Percentiles rank a stretch among this genome's conserved stretches.
Conservation (phyloP, 1,140 invertebrate species). For the Gryllus bimaculatus region DNA sequence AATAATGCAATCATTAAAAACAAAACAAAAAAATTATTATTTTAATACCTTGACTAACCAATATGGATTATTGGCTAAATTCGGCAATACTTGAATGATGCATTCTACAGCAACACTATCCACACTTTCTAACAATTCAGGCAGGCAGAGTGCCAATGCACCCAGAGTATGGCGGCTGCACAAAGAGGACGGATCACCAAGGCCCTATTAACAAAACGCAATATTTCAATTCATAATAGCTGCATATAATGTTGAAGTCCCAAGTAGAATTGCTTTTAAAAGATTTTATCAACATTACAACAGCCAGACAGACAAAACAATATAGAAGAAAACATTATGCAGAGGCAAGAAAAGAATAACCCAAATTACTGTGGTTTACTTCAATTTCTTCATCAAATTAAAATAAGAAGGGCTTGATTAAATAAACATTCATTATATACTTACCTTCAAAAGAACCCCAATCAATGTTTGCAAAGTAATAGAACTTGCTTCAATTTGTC, state of each 20-base stretch:
- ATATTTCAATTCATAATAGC: no score
- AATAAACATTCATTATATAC: background rate
- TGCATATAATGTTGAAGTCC: no score
- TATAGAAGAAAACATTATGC: no score
- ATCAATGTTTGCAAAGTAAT: slow-evolving; percentile 41
- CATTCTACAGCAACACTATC: slow-evolving; percentile 39
- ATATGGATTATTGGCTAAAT: slow-evolving; percentile 63
- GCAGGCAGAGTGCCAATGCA: slow-evolving; percentile 46
- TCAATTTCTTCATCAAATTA: no score
- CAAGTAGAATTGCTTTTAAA: no score
- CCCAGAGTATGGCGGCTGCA: slow-evolving; percentile 54
- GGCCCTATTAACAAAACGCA: slow-evolving; percentile 39
- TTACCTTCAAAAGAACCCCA: slow-evolving; percentile 43
- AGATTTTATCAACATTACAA: no score
- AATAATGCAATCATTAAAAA: background rate
- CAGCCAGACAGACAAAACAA: no score
- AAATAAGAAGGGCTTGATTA: no score
- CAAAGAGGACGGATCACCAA: slow-evolving; percentile 57
- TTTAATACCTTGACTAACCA: slow-evolving; percentile 71
- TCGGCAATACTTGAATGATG: slow-evolving; percentile 52
- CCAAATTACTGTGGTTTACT: no score
- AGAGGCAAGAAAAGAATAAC: no score
- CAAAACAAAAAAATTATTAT: no score
- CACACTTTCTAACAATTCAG: slow-evolving; percentile 48
- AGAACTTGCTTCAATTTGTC: slow-evolving; percentile 27